Percentiles rank a stretch among this genome's conserved stretches.
Conservation (phyloP, 2,113 vertebrate species). For the Labrus mixtus region DNA sequence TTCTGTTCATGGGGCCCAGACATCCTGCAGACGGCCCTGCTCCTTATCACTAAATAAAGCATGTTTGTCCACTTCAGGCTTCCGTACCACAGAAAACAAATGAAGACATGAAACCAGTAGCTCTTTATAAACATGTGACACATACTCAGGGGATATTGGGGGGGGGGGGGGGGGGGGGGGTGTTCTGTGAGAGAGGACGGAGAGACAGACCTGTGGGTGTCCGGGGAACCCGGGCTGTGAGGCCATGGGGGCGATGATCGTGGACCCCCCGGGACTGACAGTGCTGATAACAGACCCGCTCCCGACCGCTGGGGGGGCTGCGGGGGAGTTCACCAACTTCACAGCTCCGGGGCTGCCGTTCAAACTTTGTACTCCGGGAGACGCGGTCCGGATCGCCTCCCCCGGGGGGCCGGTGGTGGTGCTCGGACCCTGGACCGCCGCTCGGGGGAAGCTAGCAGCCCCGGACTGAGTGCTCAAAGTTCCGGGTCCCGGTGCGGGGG, state of each 20-base stretch:
- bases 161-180: too few species aligned
- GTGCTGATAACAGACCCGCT: slow-evolving; percentile 50
- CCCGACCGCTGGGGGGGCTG: slow-evolving; percentile 24
- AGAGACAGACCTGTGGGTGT: not conserved
- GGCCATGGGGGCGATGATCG: slow-evolving; percentile 52
- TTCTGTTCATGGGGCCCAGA: too few species aligned
- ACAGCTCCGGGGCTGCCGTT: slow-evolving; percentile 76
- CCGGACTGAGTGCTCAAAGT: slow-evolving; percentile 71
- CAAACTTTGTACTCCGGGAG: slow-evolving; percentile 72
- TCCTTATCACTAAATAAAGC: too few species aligned
- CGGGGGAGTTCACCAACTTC: slow-evolving; percentile 69
- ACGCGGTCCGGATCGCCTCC: slow-evolving; percentile 50
- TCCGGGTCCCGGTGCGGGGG: slow-evolving; percentile 73
- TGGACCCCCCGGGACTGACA: slow-evolving; percentile 50
- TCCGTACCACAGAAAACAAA: too few species aligned
- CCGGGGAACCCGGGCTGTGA: slow-evolving; percentile 57
- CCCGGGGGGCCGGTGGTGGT: slow-evolving; percentile 20
- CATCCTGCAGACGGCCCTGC: too few species aligned
- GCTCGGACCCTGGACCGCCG: slow-evolving; percentile 62
- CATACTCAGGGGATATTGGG: too few species aligned
- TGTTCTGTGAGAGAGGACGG: too few species aligned
- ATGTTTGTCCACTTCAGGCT: too few species aligned
- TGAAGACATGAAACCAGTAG: too few species aligned
- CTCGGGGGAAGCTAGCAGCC: slow-evolving; percentile 68
- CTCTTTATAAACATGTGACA: too few species aligned